Percentiles rank a stretch among this genome's conserved stretches.
These are phyloP conservation scores for Aporrectodea caliginosa DNA, from an alignment of 1,140 invertebrate species.

Conservation along the genomic window DNA sequence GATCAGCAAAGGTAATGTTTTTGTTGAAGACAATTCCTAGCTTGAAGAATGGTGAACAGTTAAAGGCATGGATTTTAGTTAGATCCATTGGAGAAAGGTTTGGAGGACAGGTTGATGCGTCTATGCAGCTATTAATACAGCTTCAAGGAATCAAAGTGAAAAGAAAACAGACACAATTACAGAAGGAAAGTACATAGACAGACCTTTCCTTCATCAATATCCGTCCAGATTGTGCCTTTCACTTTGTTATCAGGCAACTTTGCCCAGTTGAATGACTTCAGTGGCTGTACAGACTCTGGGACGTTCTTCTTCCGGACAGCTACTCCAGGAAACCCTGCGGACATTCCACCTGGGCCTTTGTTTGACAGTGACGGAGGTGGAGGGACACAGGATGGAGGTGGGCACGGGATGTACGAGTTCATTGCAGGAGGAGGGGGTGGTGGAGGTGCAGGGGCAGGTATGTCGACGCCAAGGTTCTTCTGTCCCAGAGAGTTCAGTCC, in stretches of 20 bases:
- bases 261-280: constrained; percentile 97
- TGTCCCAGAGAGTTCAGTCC: background rate
- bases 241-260: constrained; percentile 75
- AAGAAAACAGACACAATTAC: background rate
- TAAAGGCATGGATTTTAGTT: too few relatives aligned
- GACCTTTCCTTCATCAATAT: constrained; percentile 82
- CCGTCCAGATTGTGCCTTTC: constrained; percentile 85
- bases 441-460: constrained; percentile 49
- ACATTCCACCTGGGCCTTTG: constrained; percentile 1
- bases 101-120: too few relatives aligned
- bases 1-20: too few relatives aligned
- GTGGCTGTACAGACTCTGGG: constrained; percentile 73
- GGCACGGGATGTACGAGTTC: constrained; percentile 42
- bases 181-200: constrained; percentile 10
- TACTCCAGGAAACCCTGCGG: constrained; percentile 10
- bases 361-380: constrained; percentile 51
- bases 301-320: constrained; percentile 63
- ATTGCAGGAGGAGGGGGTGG: constrained; percentile 54
- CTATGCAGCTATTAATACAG: too few relatives aligned
- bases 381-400: constrained; percentile 44
- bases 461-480: constrained; percentile 35
- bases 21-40: too few relatives aligned
- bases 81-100: too few relatives aligned
- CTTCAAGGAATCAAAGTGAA: too few relatives aligned
- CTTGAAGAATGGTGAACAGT: too few relatives aligned